phyloP scores from a whole-genome alignment of 1,140 invertebrate genomes.

The Solenopsis invicta region DNA sequence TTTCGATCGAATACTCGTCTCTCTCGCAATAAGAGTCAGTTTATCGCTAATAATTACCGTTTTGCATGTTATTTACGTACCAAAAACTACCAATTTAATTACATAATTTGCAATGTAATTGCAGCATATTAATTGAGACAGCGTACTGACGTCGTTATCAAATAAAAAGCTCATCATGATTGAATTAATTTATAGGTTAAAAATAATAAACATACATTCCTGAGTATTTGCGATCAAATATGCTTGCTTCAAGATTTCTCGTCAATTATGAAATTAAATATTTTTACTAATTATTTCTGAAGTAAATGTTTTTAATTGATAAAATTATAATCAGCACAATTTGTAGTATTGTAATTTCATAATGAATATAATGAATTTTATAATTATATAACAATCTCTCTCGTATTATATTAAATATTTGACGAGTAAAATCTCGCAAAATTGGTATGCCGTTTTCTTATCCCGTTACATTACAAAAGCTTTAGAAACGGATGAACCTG shows the following conservation, averaged over 20 bases:
- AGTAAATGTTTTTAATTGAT: not conserved
- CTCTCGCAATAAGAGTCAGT: slow-evolving; percentile 49
- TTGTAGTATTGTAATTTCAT: not conserved
- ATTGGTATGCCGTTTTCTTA: not conserved
- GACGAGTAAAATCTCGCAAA: not conserved
- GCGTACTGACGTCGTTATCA: slow-evolving; percentile 20
- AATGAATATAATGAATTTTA: no score
- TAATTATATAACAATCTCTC: no score
- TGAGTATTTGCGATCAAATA: not conserved
- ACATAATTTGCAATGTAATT: slow-evolving; percentile 56
- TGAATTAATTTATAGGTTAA: slow-evolving; percentile 53
- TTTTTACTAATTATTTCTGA: not conserved
- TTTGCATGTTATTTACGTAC: slow-evolving; percentile 51
- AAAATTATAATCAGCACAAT: not conserved
- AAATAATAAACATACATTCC: slow-evolving; percentile 18
- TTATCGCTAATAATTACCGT: slow-evolving; percentile 48
- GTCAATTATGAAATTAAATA: not conserved
- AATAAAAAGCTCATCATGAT: slow-evolving; percentile 33
- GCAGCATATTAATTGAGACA: slow-evolving; percentile 41
- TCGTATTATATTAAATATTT: not conserved
- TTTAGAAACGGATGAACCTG: not conserved
- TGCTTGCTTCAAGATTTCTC: not conserved
- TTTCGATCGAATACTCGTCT: not conserved
- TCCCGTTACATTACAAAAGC: not conserved
- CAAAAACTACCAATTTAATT: slow-evolving; percentile 61